A percentile compares a stretch with the other conserved stretches of the same genome.
Conservation (phyloP, 2,113 vertebrate species). For the Lanius ludovicianus region DNA sequence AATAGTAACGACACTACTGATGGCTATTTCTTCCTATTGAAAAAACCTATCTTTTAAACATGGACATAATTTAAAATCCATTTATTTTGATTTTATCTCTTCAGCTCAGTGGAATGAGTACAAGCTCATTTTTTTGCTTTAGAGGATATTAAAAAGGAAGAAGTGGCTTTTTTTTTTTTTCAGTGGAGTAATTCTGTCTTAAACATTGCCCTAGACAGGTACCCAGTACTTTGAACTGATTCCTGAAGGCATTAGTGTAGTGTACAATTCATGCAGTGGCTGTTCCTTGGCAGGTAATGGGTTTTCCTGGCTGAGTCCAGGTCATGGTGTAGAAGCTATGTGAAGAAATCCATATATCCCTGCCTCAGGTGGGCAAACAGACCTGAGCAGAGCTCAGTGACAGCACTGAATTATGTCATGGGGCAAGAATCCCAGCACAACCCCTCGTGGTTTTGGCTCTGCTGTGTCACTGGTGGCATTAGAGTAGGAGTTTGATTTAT, state of each 20-base stretch:
- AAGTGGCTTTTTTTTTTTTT: background rate
- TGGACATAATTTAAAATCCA: background rate
- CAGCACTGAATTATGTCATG: background rate
- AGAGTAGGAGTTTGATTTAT: background rate
- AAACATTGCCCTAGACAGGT: background rate
- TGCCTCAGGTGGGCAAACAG: background rate
- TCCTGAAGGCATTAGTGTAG: background rate
- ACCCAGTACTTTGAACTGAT: background rate
- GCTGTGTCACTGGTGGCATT: background rate
- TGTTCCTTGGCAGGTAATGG: background rate
- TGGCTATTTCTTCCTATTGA: background rate
- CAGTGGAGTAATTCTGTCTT: background rate
- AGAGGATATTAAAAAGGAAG: background rate
- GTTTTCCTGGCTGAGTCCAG: background rate
- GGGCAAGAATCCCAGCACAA: background rate
- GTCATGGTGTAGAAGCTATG: background rate
- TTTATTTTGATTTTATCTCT: background rate
- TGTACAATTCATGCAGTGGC: background rate
- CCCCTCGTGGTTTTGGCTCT: background rate
- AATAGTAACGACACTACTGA: background rate
- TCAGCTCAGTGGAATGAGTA: background rate
- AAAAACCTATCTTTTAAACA: background rate
- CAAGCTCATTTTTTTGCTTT: background rate
- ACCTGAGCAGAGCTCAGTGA: background rate
- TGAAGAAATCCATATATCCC: background rate